phyloP scores from a whole-genome alignment of 1,140 invertebrate species.

The Caenorhabditis tropicalis region DNA sequence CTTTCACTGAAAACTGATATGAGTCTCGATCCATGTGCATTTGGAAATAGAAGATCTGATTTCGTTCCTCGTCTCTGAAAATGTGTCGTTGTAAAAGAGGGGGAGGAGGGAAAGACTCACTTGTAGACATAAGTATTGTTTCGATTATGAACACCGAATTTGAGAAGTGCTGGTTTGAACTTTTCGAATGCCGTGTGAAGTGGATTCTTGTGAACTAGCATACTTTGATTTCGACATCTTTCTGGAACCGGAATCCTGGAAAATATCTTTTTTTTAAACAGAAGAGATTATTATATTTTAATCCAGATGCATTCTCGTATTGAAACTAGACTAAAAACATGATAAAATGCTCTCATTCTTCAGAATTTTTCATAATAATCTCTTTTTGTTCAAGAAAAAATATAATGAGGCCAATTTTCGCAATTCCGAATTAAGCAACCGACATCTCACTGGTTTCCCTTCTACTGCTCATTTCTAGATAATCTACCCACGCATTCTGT shows the following conservation, averaged over 20 bases:
- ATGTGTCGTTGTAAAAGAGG: too few relatives aligned
- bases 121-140: not conserved
- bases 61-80: not conserved
- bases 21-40: conserved; percentile 18
- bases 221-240: not conserved
- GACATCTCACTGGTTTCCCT: not conserved
- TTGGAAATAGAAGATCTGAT: conserved; percentile 29
- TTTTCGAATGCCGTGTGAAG: not conserved
- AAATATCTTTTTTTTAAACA: not conserved
- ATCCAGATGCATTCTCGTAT: too few relatives aligned
- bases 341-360: too few relatives aligned
- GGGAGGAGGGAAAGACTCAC: not conserved
- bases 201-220: not conserved
- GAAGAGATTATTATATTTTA: too few relatives aligned
- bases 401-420: too few relatives aligned
- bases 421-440: too few relatives aligned
- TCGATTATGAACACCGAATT: not conserved
- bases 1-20: not conserved
- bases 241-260: not conserved
- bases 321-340: too few relatives aligned
- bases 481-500: too few relatives aligned
- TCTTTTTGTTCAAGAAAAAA: too few relatives aligned
- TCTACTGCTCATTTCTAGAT: too few relatives aligned
- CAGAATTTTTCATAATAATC: too few relatives aligned
- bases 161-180: not conserved